These are phyloP conservation scores for Anolis carolinensis DNA, from an alignment of 2,113 vertebrate genomes.

Conservation along the genomic window DNA sequence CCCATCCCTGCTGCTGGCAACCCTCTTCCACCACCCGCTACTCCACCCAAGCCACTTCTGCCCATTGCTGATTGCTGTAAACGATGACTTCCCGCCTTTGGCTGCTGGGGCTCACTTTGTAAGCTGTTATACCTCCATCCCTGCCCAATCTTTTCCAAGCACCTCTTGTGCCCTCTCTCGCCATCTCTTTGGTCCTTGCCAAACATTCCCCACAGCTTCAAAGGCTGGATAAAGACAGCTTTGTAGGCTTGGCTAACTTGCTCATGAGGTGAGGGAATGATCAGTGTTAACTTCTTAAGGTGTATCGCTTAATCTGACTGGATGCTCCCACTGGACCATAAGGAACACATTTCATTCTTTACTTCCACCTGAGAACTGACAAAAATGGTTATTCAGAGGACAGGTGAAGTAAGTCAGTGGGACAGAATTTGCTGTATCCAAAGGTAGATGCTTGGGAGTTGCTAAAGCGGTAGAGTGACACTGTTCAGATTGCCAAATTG, in stretches of 20 bases:
- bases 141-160: background rate
- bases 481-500: background rate
- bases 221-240: background rate
- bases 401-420: background rate
- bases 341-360: background rate
- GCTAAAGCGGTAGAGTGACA: background rate
- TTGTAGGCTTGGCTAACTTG: background rate
- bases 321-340: background rate
- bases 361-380: background rate
- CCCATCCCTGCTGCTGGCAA: background rate
- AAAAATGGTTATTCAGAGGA: background rate
- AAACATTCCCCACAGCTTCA: background rate
- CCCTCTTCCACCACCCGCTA: background rate
- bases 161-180: background rate
- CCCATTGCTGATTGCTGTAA: constrained; percentile 6
- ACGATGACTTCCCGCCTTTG: background rate
- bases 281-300: background rate
- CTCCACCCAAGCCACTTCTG: background rate
- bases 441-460: background rate
- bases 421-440: background rate
- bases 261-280: background rate
- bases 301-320: background rate
- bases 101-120: background rate
- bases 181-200: background rate
- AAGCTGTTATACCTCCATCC: background rate